Evolutionary conservation across 2,797 vertebrate genomes (phyloP).

Genomic region (Nyctalus aviator): DNA sequence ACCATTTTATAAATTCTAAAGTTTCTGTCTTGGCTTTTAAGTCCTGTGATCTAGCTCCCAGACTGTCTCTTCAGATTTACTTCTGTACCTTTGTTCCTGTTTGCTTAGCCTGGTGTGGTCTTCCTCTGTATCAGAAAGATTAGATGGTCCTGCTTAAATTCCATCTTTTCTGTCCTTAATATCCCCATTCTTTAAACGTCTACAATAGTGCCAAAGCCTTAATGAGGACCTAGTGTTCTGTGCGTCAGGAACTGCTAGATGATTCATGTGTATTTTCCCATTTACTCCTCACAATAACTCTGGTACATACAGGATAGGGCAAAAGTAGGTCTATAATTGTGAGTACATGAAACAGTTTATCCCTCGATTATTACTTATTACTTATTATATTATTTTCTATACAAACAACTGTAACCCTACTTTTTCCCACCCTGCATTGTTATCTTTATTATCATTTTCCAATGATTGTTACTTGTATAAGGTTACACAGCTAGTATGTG

Average conservation of each 20-base stretch:
- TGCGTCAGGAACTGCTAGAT: not conserved
- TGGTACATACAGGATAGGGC: too few relatives aligned
- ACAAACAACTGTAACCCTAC: not conserved
- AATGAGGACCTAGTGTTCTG: not conserved
- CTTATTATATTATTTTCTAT: not conserved
- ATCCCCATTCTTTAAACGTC: not conserved
- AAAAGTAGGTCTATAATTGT: too few relatives aligned
- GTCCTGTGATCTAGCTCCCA: not conserved
- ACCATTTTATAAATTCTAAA: not conserved
- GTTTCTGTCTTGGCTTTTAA: slow-evolving; percentile 1
- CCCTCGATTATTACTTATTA: not conserved
- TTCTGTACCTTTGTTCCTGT: not conserved
- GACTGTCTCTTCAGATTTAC: not conserved
- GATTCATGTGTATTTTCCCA: not conserved
- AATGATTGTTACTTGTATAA: not conserved
- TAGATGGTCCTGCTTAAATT: not conserved
- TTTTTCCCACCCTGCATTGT: not conserved
- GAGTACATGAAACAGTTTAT: too few relatives aligned
- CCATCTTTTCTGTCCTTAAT: not conserved
- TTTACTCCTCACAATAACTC: not conserved
- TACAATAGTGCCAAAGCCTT: not conserved
- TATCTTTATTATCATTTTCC: not conserved
- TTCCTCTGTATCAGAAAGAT: not conserved
- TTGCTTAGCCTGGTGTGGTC: not conserved
- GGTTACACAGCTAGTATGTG: not conserved